These are phyloP conservation scores for Acridotheres tristis DNA, from an alignment of 2,797 vertebrate species.

Conservation along the genomic window DNA sequence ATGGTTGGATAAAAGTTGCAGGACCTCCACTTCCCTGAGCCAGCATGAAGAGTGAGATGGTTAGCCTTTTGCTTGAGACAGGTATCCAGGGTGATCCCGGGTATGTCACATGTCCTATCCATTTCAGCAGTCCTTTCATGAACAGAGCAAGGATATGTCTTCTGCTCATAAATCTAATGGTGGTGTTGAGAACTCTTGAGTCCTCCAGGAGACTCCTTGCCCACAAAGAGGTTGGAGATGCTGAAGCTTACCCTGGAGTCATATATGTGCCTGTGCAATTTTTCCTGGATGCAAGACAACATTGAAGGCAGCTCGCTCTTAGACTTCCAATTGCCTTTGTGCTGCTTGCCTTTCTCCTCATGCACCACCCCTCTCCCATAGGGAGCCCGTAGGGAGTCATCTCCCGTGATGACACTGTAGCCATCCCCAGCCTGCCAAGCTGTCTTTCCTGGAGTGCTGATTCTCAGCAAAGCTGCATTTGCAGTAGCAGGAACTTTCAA, in stretches of 20 bases:
- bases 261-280: not conserved
- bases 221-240: not conserved
- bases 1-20: not conserved
- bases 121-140: not conserved
- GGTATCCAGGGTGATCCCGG: not conserved
- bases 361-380: not conserved
- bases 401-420: not conserved
- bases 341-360: slow-evolving; percentile 25
- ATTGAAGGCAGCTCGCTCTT: not conserved
- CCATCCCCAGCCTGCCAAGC: not conserved
- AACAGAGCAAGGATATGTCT: not conserved
- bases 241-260: not conserved
- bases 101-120: not conserved
- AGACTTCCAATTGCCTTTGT: slow-evolving; percentile 24
- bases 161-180: not conserved
- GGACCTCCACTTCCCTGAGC: not conserved
- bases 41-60: not conserved
- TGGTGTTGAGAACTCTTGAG: not conserved
- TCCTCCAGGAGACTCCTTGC: not conserved
- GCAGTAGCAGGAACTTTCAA: not conserved
- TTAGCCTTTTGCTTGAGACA: not conserved
- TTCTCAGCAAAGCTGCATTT: slow-evolving; percentile 20
- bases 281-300: not conserved
- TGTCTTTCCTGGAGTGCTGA: slow-evolving; percentile 18
- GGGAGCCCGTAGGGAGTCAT: not conserved